These are phyloP conservation scores for Anolis sagrei DNA, from an alignment of 2,113 vertebrate genomes.

Conservation along the genomic window DNA sequence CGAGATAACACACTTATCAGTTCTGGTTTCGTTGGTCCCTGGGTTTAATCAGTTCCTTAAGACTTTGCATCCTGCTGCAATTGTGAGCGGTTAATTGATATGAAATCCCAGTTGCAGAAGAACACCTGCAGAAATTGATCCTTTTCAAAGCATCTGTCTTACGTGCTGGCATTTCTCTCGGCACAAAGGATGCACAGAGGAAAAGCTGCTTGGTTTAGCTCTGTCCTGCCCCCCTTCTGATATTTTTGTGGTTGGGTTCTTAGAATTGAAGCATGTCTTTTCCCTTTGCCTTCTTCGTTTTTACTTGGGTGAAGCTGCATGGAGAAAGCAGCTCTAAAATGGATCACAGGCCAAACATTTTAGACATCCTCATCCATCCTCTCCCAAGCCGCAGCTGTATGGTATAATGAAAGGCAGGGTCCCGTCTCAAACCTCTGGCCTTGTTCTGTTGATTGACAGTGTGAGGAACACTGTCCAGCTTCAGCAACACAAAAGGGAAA, in stretches of 20 bases:
- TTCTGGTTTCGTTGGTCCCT: not conserved
- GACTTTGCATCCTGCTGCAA: not conserved
- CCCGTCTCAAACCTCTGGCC: conserved; percentile 9
- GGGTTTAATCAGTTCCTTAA: not conserved
- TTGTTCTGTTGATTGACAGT: conserved; percentile 4
- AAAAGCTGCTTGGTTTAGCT: not conserved
- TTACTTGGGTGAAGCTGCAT: not conserved
- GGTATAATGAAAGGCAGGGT: conserved; percentile 11
- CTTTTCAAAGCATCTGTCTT: not conserved
- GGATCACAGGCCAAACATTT: not conserved
- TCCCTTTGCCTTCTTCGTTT: not conserved
- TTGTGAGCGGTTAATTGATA: not conserved
- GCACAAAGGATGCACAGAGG: not conserved
- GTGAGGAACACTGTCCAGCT: not conserved
- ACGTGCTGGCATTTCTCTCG: not conserved
- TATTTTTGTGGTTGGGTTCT: not conserved
- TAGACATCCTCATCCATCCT: not conserved
- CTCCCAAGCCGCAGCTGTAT: not conserved
- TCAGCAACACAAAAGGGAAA: not conserved
- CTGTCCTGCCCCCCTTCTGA: not conserved
- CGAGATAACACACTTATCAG: not conserved
- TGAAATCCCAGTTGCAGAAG: not conserved
- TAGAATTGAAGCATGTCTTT: not conserved
- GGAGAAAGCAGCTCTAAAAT: not conserved
- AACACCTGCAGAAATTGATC: too few relatives aligned